A percentile compares a stretch with the other conserved stretches of the same genome.
These are phyloP conservation scores for Varanus komodoensis DNA, from an alignment of 2,113 vertebrate species.

Conservation along the genomic window DNA sequence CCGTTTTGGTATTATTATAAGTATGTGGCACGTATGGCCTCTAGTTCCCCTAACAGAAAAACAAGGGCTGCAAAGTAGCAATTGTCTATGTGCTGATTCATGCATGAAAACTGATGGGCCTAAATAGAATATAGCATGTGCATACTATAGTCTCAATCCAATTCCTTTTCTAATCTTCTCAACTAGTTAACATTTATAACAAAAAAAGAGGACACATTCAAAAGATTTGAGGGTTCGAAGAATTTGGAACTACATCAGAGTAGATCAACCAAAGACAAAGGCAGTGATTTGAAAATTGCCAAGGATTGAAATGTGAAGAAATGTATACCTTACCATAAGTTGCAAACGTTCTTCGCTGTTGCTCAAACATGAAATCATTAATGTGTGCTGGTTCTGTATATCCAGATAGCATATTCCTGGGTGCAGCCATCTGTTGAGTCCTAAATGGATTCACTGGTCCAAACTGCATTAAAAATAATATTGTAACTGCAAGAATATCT, in stretches of 20 bases:
- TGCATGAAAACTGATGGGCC: neutral
- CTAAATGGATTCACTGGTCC: slow-evolving; percentile 94
- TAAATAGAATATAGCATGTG: neutral
- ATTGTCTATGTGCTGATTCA: neutral
- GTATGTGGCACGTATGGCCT: neutral
- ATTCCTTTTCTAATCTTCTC: neutral
- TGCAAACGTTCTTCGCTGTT: slow-evolving; percentile 96
- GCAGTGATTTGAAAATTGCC: too few relatives aligned
- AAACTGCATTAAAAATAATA: slow-evolving; percentile 80
- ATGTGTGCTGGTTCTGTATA: slow-evolving; percentile 96
- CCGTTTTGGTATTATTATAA: neutral
- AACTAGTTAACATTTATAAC: neutral
- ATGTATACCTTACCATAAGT: slow-evolving; percentile 85
- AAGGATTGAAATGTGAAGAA: neutral
- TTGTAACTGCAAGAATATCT: neutral
- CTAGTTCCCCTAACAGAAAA: neutral
- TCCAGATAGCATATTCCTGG: slow-evolving; percentile 97
- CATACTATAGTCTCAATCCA: neutral
- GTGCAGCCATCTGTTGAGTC: slow-evolving; percentile 96
- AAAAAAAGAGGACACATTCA: neutral
- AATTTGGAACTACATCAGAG: neutral
- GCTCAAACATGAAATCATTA: slow-evolving; percentile 99
- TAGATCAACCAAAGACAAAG: neutral
- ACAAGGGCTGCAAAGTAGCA: neutral
- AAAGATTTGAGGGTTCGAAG: neutral